Conservation (phyloP, 1,140 invertebrate species). For the Coboldia fuscipes region DNA sequence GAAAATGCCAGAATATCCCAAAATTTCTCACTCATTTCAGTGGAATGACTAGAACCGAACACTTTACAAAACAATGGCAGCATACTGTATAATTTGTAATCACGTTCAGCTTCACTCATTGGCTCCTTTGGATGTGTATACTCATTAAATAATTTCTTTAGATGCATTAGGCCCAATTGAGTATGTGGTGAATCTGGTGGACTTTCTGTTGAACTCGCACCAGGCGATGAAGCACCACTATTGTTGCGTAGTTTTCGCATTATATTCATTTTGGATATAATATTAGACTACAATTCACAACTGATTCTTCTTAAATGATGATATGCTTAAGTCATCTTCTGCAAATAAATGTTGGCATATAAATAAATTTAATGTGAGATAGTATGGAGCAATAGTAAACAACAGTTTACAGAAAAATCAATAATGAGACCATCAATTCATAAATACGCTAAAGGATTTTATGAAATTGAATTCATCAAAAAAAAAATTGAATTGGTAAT, state of each 20-base stretch:
- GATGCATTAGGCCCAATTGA: conserved; percentile 79
- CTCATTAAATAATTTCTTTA: conserved; percentile 89
- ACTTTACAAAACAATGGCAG: conserved; percentile 95
- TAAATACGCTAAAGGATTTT: too few species aligned
- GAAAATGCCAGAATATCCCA: conserved; percentile 83
- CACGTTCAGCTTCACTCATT: conserved; percentile 60
- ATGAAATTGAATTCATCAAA: too few species aligned
- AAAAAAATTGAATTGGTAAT: too few species aligned
- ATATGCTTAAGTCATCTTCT: too few species aligned
- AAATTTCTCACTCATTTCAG: conserved; percentile 90
- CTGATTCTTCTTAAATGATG: too few species aligned
- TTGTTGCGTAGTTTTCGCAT: conserved; percentile 54
- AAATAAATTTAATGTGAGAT: too few species aligned
- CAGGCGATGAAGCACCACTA: conserved; percentile 12
- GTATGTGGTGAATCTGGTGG: conserved; percentile 45
- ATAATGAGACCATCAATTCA: too few species aligned
- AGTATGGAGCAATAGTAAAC: too few species aligned
- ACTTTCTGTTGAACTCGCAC: conserved; percentile 21
- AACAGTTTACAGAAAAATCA: too few species aligned
- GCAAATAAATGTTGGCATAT: too few species aligned
- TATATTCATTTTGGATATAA: conserved; percentile 41
- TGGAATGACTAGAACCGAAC: conserved; percentile 70
- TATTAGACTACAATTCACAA: too few species aligned
- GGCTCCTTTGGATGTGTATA: conserved; percentile 70
- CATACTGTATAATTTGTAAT: conserved; percentile 94